phyloP scores from a whole-genome alignment of 2,888 invertebrate genomes.

The Xylophagus ater region DNA sequence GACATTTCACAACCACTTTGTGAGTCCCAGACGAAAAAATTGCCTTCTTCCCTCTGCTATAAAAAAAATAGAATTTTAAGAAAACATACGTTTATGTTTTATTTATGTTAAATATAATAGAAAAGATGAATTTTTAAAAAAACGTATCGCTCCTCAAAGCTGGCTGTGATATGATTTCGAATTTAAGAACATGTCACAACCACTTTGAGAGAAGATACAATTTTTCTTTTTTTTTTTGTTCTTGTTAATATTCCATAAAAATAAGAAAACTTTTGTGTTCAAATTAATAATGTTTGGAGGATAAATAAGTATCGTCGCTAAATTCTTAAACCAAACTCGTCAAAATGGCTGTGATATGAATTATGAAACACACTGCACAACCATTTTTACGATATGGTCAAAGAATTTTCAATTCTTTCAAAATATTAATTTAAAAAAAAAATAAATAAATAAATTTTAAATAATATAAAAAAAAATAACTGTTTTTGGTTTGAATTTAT shows the following conservation, averaged over 20 bases:
- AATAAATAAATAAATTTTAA: not conserved
- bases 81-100: slow-evolving; percentile 4
- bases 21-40: slow-evolving; percentile 39
- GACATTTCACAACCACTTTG: slow-evolving; percentile 81
- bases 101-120: slow-evolving; percentile 7
- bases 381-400: slow-evolving; percentile 37
- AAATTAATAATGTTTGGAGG: too few species aligned
- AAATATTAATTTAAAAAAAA: slow-evolving; percentile 2
- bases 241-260: not conserved
- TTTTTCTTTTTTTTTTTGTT: slow-evolving; percentile 6
- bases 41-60: too few species aligned
- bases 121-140: slow-evolving; percentile 13
- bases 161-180: slow-evolving; percentile 86
- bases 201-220: slow-evolving; percentile 71
- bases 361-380: slow-evolving; percentile 31
- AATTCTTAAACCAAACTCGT: slow-evolving; percentile 40
- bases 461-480: slow-evolving; percentile 24
- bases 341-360: slow-evolving; percentile 41
- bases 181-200: slow-evolving; percentile 63
- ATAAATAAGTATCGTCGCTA: too few species aligned
- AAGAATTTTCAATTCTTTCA: slow-evolving; percentile 8
- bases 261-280: not conserved
- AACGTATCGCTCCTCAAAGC: slow-evolving; percentile 85
- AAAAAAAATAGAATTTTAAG: too few species aligned
- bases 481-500: slow-evolving; percentile 5